Conservation (phyloP, 2,797 vertebrate genomes). For the Sebastes hubbsi region DNA sequence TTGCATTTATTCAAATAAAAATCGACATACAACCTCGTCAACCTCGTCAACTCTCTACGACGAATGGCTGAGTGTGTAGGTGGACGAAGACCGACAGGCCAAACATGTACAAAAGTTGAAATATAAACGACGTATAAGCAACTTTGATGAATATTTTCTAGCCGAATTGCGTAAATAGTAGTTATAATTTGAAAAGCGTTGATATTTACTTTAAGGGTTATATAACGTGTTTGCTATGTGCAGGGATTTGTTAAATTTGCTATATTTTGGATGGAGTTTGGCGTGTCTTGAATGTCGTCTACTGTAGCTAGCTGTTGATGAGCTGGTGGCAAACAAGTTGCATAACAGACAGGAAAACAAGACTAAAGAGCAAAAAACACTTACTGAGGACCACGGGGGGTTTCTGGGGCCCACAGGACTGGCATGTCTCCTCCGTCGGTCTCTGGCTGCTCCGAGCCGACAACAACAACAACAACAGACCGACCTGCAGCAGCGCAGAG, state of each 20-base stretch:
- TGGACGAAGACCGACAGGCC: background rate
- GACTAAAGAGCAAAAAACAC: conserved; percentile 26
- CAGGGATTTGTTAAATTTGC: accelerated
- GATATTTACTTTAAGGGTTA: background rate
- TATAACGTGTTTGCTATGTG: accelerated
- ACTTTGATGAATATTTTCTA: accelerated
- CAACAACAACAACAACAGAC: conserved; percentile 59
- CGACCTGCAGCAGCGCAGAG: conserved; percentile 37
- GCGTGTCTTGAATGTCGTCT: background rate
- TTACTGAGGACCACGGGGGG: conserved; percentile 85
- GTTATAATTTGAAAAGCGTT: accelerated
- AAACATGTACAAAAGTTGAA: background rate
- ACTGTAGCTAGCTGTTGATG: background rate
- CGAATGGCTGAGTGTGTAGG: background rate
- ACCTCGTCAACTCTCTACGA: background rate
- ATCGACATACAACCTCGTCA: no score
- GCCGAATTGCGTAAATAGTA: background rate
- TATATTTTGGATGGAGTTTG: background rate
- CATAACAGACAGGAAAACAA: background rate
- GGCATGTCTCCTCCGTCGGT: conserved; percentile 33
- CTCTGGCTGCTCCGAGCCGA: conserved; percentile 41
- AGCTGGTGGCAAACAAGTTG: background rate
- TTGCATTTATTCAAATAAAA: accelerated
- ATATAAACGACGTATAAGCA: background rate
- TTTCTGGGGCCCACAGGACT: conserved; percentile 44